Percentiles rank a stretch among this genome's conserved stretches.
Evolutionary conservation across 2,113 vertebrate genomes (phyloP).

Genomic region (Salminus brasiliensis): DNA sequence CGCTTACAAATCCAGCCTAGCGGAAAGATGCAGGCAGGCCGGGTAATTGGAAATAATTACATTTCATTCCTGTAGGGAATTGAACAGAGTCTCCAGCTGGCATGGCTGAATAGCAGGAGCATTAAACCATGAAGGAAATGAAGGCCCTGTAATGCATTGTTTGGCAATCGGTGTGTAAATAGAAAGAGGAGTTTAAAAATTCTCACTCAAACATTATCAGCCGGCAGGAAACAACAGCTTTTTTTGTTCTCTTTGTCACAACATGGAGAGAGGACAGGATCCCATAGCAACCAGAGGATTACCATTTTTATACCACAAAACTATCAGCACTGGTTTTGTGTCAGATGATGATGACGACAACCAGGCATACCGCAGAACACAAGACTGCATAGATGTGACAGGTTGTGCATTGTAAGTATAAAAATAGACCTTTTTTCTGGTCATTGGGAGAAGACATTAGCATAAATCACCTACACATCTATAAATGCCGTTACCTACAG

Average conservation of each 20-base stretch:
- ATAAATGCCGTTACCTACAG: slow-evolving; percentile 25
- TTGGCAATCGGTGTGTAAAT: slow-evolving; percentile 17
- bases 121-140: slow-evolving; percentile 23
- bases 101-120: slow-evolving; percentile 22
- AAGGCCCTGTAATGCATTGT: slow-evolving; percentile 14
- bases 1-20: slow-evolving; percentile 40
- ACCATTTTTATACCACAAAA: not conserved
- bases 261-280: not conserved
- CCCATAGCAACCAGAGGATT: slow-evolving; percentile 2
- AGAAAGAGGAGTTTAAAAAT: not conserved
- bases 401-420: not conserved
- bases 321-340: not conserved
- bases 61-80: slow-evolving; percentile 62
- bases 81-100: slow-evolving; percentile 55
- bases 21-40: slow-evolving; percentile 51
- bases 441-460: not conserved
- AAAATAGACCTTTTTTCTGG: not conserved
- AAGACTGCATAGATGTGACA: not conserved
- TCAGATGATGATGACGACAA: not conserved
- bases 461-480: slow-evolving; percentile 28
- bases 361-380: not conserved
- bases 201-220: slow-evolving; percentile 27
- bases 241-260: slow-evolving; percentile 16
- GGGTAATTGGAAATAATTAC: slow-evolving; percentile 68
- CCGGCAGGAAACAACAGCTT: not conserved